Evolutionary conservation across 2,113 vertebrate species (phyloP).

Genomic region (Henicopernis longicauda): DNA sequence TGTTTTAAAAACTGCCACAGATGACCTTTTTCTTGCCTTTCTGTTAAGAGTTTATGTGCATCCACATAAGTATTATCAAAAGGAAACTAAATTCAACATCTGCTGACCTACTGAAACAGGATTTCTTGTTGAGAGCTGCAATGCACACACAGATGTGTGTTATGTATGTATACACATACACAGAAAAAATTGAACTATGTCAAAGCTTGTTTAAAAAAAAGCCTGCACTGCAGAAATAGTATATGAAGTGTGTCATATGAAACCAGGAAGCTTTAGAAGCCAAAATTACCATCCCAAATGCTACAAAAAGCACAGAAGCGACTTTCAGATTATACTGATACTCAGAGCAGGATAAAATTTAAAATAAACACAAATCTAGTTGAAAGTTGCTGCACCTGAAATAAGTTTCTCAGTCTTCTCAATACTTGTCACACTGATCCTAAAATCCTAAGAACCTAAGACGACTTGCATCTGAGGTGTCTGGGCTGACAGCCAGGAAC

Average conservation of each 20-base stretch:
- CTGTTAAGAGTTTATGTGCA: neutral
- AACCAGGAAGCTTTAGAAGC: neutral
- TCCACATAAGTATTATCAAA: neutral
- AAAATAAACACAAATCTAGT: neutral
- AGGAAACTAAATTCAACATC: neutral
- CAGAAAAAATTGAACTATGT: neutral
- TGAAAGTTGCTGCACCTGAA: neutral
- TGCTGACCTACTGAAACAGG: neutral
- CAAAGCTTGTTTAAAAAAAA: neutral
- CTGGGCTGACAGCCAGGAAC: neutral
- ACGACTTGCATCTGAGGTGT: neutral
- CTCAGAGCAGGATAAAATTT: neutral
- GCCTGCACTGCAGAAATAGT: neutral
- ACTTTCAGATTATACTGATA: neutral
- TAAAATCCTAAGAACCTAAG: neutral
- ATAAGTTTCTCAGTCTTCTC: neutral
- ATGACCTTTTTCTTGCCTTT: neutral
- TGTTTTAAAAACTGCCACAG: neutral
- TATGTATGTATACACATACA: neutral
- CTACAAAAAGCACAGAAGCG: neutral
- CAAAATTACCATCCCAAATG: neutral
- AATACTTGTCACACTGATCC: neutral
- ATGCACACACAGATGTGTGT: rapidly evolving
- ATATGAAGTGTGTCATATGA: neutral
- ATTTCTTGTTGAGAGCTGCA: neutral